phyloP scores from a whole-genome alignment of 2,797 vertebrate genomes.

The Aphelocoma californica region DNA sequence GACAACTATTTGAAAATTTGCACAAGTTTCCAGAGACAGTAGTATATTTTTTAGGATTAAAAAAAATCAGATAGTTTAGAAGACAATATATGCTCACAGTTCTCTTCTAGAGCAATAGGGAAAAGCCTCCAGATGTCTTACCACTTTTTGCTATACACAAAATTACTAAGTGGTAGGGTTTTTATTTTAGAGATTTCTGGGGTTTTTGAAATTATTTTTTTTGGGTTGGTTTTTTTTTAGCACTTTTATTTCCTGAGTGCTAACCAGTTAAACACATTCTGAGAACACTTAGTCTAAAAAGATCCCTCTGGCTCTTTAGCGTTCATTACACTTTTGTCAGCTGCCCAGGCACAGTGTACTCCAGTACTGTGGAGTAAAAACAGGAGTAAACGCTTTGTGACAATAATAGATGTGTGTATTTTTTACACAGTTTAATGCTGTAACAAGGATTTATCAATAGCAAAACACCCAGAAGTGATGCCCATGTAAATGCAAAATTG shows the following conservation, averaged over 20 bases:
- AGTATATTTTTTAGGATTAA: neutral
- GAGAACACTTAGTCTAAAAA: constrained; percentile 37
- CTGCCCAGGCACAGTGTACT: neutral
- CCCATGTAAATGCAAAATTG: neutral
- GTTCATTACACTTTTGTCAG: neutral
- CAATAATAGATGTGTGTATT: neutral
- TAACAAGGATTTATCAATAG: neutral
- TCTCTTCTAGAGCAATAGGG: neutral
- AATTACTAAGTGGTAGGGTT: constrained; percentile 1
- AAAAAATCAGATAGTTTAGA: neutral
- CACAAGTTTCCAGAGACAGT: neutral
- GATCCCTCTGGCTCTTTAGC: constrained; percentile 22
- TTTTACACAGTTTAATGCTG: neutral
- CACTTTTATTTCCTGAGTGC: constrained; percentile 41
- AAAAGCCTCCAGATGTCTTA: constrained; percentile 8
- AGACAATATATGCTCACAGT: neutral
- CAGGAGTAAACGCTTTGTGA: neutral
- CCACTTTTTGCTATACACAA: constrained; percentile 4
- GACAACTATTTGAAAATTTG: neutral
- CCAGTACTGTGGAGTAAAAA: neutral
- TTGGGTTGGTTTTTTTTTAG: neutral
- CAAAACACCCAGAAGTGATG: neutral
- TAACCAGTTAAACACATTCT: constrained; percentile 37
- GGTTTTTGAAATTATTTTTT: neutral
- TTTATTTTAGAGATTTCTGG: neutral